A percentile compares a stretch with the other conserved stretches of the same genome.
phyloP scores from a whole-genome alignment of 2,888 invertebrate genomes.

The Andrena praecox region DNA sequence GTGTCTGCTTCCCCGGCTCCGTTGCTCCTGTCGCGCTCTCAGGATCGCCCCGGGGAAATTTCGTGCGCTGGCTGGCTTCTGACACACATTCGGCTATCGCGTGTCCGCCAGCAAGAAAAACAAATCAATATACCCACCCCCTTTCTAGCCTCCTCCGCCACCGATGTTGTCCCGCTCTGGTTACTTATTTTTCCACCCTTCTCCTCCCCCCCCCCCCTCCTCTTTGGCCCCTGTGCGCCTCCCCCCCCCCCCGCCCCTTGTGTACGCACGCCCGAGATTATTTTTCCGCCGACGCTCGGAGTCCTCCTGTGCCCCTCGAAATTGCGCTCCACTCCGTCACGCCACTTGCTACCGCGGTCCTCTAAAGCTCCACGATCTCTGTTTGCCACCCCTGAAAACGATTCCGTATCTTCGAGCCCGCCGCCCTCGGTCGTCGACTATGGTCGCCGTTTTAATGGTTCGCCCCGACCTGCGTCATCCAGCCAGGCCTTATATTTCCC shows the following conservation, averaged over 20 bases:
- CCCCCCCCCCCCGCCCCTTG: background rate
- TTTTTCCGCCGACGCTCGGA: constrained; percentile 13
- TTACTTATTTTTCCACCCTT: constrained; percentile 32
- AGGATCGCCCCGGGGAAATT: constrained; percentile 36
- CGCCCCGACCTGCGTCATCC: background rate
- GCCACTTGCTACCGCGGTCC: background rate
- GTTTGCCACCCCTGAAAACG: constrained; percentile 22
- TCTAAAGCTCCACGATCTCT: background rate
- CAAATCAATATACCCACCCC: constrained; percentile 73
- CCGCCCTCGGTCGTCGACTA: constrained; percentile 1
- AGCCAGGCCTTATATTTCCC: background rate
- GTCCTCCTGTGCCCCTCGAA: constrained; percentile 5
- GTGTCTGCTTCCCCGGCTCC: background rate
- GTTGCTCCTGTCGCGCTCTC: background rate
- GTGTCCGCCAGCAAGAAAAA: constrained; percentile 73
- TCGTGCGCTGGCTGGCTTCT: constrained; percentile 27
- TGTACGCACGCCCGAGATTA: constrained; percentile 11
- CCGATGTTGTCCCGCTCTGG: constrained; percentile 9
- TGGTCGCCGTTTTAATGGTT: background rate
- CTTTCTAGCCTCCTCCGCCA: constrained; percentile 6
- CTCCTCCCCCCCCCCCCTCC: background rate
- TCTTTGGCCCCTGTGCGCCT: background rate
- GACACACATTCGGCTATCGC: constrained; percentile 63
- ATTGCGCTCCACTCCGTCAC: background rate
- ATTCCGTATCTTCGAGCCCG: constrained; percentile 16